Conservation (phyloP, 1,140 invertebrate species). For the Temnothorax curvispinosus region DNA sequence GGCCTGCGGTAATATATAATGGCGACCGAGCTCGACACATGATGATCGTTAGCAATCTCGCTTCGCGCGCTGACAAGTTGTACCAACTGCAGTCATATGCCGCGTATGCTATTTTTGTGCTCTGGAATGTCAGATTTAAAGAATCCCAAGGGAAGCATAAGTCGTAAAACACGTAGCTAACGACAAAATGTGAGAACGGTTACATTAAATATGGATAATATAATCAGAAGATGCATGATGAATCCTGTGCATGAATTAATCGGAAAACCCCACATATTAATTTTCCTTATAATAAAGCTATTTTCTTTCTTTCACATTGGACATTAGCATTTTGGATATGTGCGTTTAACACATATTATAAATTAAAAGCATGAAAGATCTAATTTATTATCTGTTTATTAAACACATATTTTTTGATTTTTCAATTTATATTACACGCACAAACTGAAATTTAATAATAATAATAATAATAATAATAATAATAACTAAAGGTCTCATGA, state of each 20-base stretch:
- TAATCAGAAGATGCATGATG: background rate
- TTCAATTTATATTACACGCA: background rate
- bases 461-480: background rate
- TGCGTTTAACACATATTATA: too few species aligned
- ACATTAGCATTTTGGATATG: background rate
- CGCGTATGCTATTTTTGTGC: slow-evolving; percentile 67
- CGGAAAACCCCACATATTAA: background rate
- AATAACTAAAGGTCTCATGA: background rate
- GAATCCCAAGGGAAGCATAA: background rate
- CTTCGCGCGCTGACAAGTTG: slow-evolving; percentile 61
- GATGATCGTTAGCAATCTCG: slow-evolving; percentile 73
- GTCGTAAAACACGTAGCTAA: background rate
- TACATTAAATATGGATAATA: background rate
- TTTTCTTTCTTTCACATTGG: background rate
- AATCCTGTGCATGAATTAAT: background rate
- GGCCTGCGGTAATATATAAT: slow-evolving; percentile 74
- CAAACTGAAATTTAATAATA: background rate
- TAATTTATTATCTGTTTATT: background rate
- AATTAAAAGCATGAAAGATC: too few species aligned
- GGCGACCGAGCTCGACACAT: slow-evolving; percentile 74
- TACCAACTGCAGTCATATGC: slow-evolving; percentile 78
- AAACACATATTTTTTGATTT: background rate
- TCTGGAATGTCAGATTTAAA: slow-evolving; percentile 70
- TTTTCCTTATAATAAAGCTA: background rate
- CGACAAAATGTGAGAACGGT: background rate